Evolutionary conservation across 2,888 invertebrate species (phyloP).

Genomic region (Beris morrisii): DNA sequence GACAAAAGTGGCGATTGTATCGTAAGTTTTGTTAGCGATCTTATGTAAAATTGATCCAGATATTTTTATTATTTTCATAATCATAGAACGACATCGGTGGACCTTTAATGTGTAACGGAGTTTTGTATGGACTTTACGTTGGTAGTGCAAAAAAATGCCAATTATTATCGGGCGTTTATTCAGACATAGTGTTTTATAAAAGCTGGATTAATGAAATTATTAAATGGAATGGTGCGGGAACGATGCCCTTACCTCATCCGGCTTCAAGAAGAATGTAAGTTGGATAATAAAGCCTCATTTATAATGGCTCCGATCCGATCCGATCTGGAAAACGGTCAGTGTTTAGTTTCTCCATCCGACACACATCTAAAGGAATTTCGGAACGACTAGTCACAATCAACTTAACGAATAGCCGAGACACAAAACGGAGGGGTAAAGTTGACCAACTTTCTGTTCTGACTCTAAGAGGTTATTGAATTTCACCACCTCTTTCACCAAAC

Average conservation of each 20-base stretch:
- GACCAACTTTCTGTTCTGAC: no score
- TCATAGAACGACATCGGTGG: slow-evolving; percentile 6
- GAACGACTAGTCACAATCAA: no score
- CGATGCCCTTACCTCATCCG: slow-evolving; percentile 6
- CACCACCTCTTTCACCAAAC: no score
- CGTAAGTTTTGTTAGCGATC: not conserved
- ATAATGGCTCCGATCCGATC: no score
- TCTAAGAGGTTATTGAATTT: no score
- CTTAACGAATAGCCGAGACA: no score
- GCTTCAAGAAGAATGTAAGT: slow-evolving; percentile 5
- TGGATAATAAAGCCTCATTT: not conserved
- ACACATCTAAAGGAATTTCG: no score
- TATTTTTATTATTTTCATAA: not conserved
- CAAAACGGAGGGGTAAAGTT: no score
- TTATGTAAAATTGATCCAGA: not conserved
- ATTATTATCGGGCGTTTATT: not conserved
- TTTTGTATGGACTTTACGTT: slow-evolving; percentile 11
- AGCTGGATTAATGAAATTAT: slow-evolving; percentile 6
- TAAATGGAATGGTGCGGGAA: slow-evolving; percentile 5
- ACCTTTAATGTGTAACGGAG: slow-evolving; percentile 13
- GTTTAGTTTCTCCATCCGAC: no score
- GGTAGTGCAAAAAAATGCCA: slow-evolving; percentile 8
- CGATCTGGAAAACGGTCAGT: no score
- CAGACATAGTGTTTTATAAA: slow-evolving; percentile 17
- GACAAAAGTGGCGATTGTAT: slow-evolving; percentile 1